These are phyloP conservation scores for Gadus macrocephalus DNA, from an alignment of 2,113 vertebrate genomes.

Conservation along the genomic window DNA sequence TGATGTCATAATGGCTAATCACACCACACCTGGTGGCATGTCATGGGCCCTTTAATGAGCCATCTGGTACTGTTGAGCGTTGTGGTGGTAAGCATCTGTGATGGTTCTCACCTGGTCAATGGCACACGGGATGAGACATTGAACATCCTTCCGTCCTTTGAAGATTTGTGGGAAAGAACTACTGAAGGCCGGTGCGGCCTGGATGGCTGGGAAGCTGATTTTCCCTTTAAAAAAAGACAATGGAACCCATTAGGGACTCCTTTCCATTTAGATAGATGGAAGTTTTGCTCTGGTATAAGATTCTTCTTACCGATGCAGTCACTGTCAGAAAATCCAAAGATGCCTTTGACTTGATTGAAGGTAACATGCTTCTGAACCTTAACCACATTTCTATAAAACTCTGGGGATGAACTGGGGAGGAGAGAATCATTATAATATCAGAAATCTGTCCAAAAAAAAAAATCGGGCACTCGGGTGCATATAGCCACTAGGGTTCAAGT, in stretches of 20 bases:
- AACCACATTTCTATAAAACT: slow-evolving; percentile 92
- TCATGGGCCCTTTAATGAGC: not conserved
- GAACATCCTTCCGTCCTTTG: slow-evolving; percentile 78
- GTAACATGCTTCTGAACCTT: slow-evolving; percentile 96
- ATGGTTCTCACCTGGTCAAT: slow-evolving; percentile 82
- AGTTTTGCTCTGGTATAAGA: not conserved
- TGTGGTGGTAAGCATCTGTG: not conserved
- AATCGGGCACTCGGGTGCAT: not conserved
- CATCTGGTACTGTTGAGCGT: not conserved
- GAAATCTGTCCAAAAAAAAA: no score
- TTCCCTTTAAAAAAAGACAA: slow-evolving; percentile 77
- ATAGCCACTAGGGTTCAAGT: slow-evolving; percentile 17
- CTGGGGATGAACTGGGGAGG: slow-evolving; percentile 74
- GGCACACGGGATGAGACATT: slow-evolving; percentile 96
- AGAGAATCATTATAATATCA: not conserved
- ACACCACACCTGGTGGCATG: no score
- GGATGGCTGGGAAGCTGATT: slow-evolving; percentile 95
- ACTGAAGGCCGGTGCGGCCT: slow-evolving; percentile 95
- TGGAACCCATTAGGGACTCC: not conserved
- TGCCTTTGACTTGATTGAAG: slow-evolving; percentile 98
- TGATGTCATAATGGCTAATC: no score
- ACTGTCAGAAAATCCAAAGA: slow-evolving; percentile 96
- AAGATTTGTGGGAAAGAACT: slow-evolving; percentile 95
- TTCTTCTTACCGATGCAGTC: slow-evolving; percentile 87
- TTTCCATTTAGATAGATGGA: not conserved